Evolutionary conservation across 2,888 invertebrate genomes (phyloP), one percentile per base, ranked within the genome.

Genomic region (Caradrina clavipalpis): DNA sequence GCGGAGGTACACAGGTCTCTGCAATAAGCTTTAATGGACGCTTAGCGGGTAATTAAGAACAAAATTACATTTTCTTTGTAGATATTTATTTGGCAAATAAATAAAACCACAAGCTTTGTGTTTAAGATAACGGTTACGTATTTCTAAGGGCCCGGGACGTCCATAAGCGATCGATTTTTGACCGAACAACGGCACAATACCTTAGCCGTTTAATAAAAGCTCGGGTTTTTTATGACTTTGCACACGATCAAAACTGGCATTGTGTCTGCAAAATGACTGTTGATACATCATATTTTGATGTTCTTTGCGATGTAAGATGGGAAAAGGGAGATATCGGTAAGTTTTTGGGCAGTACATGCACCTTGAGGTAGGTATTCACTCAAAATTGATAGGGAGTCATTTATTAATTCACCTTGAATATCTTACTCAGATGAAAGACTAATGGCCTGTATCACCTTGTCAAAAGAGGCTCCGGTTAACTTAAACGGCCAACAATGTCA

Each of bases 61-160:
- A 53, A 53, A 69, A 78, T 77, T 69, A 58, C 51, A 64, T 58
- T 78, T 69, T 73, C 78, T 78, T 69, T 62, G 58, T 26, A 65
- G 35, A 55, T 73, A 78, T 78, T 73, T 76, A 78, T 65, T 69
- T 42, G 22, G 42, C 19, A 42, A 64, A 78, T 65, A 77, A 73
- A 77, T 74, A 62, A 60, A 49, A 64, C 68, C 69, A 59, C 45
- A 39, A 62, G 45, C 62, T 65, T 69, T 62, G 51, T 66, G n/a
- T 66, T 62, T 54, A 15, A 49, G 19, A 35, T 22, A 35, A 61
- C 26, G 60, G 13, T n/a, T 22, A 50, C 13, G 60, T 61, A 57
- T 53, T 65, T 62, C 1, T n/a, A 31, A 58, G 39, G 61, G 53
- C 13, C 5, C 10, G 31, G 47, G 59, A 2, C n/a, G 26, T 39